phyloP scores from a whole-genome alignment of 2,797 vertebrate genomes.

The Sus cebifrons region DNA sequence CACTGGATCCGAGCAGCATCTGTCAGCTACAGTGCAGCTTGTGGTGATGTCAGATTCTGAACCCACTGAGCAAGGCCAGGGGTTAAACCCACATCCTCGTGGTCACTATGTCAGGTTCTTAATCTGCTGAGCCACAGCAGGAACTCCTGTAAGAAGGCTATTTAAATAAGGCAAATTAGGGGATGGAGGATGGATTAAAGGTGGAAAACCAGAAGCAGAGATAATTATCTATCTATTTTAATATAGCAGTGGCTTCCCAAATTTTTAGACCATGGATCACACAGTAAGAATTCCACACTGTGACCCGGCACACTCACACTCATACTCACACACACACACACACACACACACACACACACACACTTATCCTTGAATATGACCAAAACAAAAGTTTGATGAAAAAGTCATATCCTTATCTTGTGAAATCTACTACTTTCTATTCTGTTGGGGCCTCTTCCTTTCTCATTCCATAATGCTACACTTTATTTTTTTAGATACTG shows the following conservation, averaged over 20 bases:
- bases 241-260: not conserved
- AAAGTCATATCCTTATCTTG: not conserved
- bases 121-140: too few species aligned
- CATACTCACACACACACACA: not conserved
- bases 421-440: constrained; percentile 26
- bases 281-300: not conserved
- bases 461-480: not conserved
- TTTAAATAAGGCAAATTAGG: not conserved
- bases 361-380: not conserved
- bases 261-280: not conserved
- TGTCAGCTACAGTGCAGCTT: too few species aligned
- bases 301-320: not conserved
- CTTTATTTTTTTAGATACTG: constrained; percentile 9
- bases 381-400: not conserved
- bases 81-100: too few species aligned
- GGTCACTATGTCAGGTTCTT: too few species aligned
- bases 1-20: too few species aligned
- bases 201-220: not conserved
- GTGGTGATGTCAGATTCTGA: too few species aligned
- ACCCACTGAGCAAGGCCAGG: too few species aligned
- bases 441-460: constrained; percentile 17
- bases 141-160: not conserved
- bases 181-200: not conserved
- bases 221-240: not conserved
- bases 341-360: not conserved